phyloP scores from a whole-genome alignment of 2,113 vertebrate genomes.

The Gobio gobio region DNA sequence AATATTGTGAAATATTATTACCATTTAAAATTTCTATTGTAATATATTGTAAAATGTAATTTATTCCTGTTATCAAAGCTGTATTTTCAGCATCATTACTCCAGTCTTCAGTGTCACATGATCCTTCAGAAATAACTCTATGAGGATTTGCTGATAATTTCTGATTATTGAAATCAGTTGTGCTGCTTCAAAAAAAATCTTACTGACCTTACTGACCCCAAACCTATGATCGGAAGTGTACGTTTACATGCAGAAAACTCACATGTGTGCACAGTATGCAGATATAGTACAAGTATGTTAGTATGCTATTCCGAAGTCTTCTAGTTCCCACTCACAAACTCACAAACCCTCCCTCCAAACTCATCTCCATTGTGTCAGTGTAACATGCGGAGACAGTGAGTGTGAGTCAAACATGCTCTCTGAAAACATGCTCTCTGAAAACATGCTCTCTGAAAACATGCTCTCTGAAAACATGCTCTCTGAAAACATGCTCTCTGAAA shows the following conservation, averaged over 20 bases:
- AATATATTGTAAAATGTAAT: background rate
- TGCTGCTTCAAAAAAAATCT: no score
- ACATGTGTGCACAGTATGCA: background rate
- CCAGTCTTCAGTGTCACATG: background rate
- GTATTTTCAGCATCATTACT: background rate
- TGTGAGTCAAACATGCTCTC: background rate
- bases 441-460: no score
- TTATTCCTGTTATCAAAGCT: background rate
- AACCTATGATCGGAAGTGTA: no score
- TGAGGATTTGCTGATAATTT: no score
- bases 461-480: no score
- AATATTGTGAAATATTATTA: background rate
- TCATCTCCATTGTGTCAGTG: background rate
- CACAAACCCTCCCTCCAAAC: background rate
- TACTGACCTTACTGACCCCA: no score
- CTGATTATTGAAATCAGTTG: no score
- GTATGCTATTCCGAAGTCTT: background rate
- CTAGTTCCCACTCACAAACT: background rate
- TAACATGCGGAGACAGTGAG: slow-evolving; percentile 1
- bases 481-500: no score
- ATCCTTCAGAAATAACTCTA: background rate
- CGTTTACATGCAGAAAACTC: no score
- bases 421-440: background rate
- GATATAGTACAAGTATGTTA: background rate
- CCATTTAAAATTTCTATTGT: background rate